phyloP scores from a whole-genome alignment of 2,113 vertebrate genomes.

The Australoheros scitulus region DNA sequence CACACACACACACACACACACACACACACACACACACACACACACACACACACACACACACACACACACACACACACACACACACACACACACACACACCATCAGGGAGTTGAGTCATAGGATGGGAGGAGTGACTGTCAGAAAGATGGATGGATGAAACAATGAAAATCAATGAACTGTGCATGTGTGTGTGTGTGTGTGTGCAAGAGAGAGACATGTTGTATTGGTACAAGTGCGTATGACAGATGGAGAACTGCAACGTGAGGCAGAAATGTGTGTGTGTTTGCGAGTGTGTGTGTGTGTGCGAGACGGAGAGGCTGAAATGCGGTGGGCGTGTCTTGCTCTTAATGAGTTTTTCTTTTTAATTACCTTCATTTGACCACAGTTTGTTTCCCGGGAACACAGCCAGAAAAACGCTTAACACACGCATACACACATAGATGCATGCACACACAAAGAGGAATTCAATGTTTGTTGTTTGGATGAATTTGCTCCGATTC shows the following conservation, averaged over 20 bases:
- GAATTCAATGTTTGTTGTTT: not conserved
- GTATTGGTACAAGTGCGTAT: constrained; percentile 23
- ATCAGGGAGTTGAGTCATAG: constrained; percentile 42
- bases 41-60: not conserved
- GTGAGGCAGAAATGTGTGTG: not conserved
- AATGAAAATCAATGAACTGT: constrained; percentile 63
- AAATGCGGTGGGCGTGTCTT: constrained; percentile 34
- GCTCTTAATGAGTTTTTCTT: constrained; percentile 46
- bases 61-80: not conserved
- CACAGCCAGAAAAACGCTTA: constrained; percentile 28
- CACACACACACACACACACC: not conserved
- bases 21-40: not conserved
- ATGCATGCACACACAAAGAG: not conserved
- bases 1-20: not conserved
- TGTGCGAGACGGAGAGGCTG: not conserved
- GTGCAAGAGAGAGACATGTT: constrained; percentile 18
- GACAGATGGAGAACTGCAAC: constrained; percentile 42
- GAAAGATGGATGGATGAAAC: constrained; percentile 63
- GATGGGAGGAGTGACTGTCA: constrained; percentile 58
- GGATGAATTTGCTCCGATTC: not conserved
- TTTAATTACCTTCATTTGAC: constrained; percentile 55
- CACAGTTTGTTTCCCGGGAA: constrained; percentile 46
- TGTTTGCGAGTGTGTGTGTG: not conserved
- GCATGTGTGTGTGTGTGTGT: not conserved
- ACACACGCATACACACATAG: constrained; percentile 1